These are phyloP conservation scores for Alaudala cheleensis DNA, from an alignment of 2,113 vertebrate species.

Conservation along the genomic window DNA sequence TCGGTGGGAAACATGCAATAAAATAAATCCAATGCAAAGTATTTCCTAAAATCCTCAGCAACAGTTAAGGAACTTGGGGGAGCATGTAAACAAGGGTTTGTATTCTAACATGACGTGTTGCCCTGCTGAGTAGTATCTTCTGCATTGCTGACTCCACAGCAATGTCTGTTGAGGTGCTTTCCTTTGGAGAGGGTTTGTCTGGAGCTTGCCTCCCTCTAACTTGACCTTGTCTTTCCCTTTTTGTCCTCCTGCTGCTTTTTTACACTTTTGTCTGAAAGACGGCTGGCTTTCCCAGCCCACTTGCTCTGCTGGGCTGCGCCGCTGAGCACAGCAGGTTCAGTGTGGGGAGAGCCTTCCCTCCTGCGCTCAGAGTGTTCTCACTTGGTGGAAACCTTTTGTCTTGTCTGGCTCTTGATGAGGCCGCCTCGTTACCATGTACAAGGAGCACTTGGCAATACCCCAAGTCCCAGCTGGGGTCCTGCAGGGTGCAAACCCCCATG, in stretches of 20 bases:
- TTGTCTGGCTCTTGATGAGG: not conserved
- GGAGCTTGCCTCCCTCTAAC: not conserved
- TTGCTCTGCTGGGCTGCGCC: not conserved
- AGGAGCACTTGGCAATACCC: not conserved
- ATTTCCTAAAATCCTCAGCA: not conserved
- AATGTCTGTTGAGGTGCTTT: not conserved
- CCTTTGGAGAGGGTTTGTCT: not conserved
- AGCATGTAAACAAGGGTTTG: not conserved
- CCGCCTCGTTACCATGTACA: not conserved
- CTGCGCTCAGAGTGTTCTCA: not conserved
- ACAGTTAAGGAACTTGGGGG: not conserved
- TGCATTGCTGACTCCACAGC: not conserved
- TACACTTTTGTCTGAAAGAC: not conserved
- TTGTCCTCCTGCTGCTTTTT: not conserved
- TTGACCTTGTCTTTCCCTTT: slow-evolving; percentile 11
- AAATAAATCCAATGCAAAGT: not conserved
- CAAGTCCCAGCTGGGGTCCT: not conserved
- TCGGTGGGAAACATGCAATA: not conserved
- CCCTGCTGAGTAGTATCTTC: not conserved
- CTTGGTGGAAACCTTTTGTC: slow-evolving; percentile 36
- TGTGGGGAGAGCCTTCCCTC: not conserved
- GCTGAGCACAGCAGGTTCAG: not conserved
- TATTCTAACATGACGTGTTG: not conserved
- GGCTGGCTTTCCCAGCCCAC: not conserved
- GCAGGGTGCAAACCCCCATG: rapidly evolving